These are phyloP conservation scores for Carassius carassius DNA, from an alignment of 2,113 vertebrate genomes.

Conservation along the genomic window DNA sequence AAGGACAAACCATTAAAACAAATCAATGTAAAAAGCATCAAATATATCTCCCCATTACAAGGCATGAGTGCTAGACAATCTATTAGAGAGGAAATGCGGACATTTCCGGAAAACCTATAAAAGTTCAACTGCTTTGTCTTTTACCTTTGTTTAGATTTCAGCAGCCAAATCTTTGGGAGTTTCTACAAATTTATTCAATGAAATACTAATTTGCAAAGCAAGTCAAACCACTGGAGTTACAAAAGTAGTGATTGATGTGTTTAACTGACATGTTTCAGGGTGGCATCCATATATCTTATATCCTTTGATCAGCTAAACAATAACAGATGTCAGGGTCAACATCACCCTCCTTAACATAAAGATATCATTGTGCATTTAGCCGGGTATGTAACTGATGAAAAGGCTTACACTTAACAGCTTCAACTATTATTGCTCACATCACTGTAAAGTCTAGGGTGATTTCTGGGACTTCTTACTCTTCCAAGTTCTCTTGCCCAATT, in stretches of 20 bases:
- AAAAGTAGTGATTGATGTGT: neutral
- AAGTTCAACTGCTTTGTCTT: neutral
- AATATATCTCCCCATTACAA: slow-evolving; percentile 19
- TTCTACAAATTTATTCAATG: slow-evolving; percentile 5
- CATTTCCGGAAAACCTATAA: neutral
- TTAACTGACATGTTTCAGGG: neutral
- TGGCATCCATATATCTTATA: neutral
- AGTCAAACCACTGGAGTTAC: neutral
- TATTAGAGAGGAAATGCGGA: neutral
- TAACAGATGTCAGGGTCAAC: neutral
- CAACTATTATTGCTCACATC: neutral
- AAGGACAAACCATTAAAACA: slow-evolving; percentile 41
- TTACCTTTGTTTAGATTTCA: neutral
- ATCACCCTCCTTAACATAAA: neutral
- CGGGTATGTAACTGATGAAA: neutral
- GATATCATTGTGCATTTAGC: neutral
- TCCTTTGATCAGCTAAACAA: neutral
- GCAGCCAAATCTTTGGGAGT: slow-evolving; percentile 3
- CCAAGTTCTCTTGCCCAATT: neutral
- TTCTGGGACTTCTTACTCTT: neutral
- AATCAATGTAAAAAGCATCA: slow-evolving; percentile 37
- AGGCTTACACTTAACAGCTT: neutral
- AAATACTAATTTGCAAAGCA: neutral
- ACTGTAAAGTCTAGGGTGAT: neutral
- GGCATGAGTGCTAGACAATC: slow-evolving; percentile 12